Percentiles rank a stretch among this genome's conserved stretches.
These are phyloP conservation scores for Parapsyche elsis DNA, from an alignment of 1,140 invertebrate genomes.

Conservation along the genomic window DNA sequence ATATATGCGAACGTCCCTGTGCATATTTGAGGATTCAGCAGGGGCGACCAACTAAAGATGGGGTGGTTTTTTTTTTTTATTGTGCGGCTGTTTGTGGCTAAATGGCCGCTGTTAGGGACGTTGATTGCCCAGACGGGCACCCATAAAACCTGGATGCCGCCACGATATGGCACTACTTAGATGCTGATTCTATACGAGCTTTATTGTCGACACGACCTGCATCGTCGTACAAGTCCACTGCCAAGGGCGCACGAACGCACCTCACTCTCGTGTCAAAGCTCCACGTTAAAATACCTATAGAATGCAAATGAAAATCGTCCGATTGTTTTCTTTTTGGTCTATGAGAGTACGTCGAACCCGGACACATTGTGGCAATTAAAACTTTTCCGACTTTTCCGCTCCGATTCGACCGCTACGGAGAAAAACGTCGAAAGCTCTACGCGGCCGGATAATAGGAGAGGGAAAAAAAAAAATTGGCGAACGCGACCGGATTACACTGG, in stretches of 20 bases:
- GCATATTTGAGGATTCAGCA: slow-evolving; percentile 40
- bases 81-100: slow-evolving; percentile 34
- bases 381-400: slow-evolving; percentile 46
- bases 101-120: slow-evolving; percentile 45
- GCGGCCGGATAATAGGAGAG: not conserved
- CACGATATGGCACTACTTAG: slow-evolving; percentile 26
- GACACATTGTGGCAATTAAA: slow-evolving; percentile 51
- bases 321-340: not conserved
- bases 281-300: not conserved
- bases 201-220: slow-evolving; percentile 15
- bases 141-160: slow-evolving; percentile 47
- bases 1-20: slow-evolving; percentile 4
- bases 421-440: not conserved
- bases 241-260: not conserved
- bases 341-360: slow-evolving; percentile 12
- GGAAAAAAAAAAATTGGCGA: not conserved
- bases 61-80: slow-evolving; percentile 38
- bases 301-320: not conserved
- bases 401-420: not conserved
- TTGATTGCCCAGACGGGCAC: slow-evolving; percentile 49
- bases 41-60: not conserved
- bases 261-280: no score
- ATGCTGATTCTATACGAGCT: slow-evolving; percentile 46
- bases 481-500: slow-evolving; percentile 40
- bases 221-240: not conserved